Evolutionary conservation across 2,113 vertebrate species (phyloP).

Genomic region (Plestiodon gilberti): DNA sequence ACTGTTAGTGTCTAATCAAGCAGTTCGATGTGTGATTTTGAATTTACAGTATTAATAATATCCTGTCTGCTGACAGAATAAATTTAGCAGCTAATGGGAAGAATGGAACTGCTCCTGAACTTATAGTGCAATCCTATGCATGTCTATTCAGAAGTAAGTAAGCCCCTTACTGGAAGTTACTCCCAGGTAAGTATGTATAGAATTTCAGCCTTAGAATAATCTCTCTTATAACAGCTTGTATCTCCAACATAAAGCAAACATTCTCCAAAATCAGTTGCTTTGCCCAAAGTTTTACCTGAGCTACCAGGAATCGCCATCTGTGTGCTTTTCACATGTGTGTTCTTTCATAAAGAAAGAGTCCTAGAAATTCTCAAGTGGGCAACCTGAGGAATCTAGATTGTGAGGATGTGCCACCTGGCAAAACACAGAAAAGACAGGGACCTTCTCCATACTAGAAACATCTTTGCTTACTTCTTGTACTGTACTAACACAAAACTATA

Average conservation of each 20-base stretch:
- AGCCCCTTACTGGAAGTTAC: too few species aligned
- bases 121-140: too few species aligned
- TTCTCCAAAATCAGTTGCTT: neutral
- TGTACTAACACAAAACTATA: neutral
- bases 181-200: neutral
- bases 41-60: too few species aligned
- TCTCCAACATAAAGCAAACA: neutral
- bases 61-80: too few species aligned
- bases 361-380: neutral
- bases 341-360: neutral
- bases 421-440: neutral
- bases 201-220: slow-evolving; percentile 45
- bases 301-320: neutral
- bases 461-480: neutral
- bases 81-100: too few species aligned
- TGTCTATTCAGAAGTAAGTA: too few species aligned
- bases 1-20: too few species aligned
- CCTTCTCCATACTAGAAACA: neutral
- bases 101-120: too few species aligned
- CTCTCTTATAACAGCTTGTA: neutral
- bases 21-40: too few species aligned
- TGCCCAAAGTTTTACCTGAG: neutral
- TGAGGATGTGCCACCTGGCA: neutral
- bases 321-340: neutral
- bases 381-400: neutral